These are phyloP conservation scores for Tethea ocularis DNA, from an alignment of 2,888 invertebrate species.

Conservation along the genomic window DNA sequence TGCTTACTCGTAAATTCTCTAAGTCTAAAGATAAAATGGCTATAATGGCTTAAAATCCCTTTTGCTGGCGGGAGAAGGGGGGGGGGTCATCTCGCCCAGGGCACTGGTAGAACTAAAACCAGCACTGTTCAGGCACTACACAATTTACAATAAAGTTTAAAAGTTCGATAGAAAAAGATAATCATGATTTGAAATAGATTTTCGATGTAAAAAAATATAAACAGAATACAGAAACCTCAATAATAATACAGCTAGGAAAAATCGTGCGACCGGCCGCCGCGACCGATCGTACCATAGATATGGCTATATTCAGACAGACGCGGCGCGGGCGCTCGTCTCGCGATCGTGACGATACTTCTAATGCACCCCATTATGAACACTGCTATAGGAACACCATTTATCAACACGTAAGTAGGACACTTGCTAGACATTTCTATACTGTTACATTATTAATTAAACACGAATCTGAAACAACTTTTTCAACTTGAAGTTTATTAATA, in stretches of 20 bases:
- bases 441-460: slow-evolving; percentile 7
- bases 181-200: too few species aligned
- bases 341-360: slow-evolving; percentile 65
- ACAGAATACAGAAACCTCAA: neutral
- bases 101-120: too few species aligned
- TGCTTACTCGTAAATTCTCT: too few species aligned
- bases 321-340: slow-evolving; percentile 27
- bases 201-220: neutral
- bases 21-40: too few species aligned
- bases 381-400: slow-evolving; percentile 10
- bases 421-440: neutral
- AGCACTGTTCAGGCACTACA: too few species aligned
- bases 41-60: too few species aligned
- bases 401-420: neutral
- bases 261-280: slow-evolving; percentile 27
- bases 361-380: slow-evolving; percentile 46
- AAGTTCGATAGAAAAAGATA: too few species aligned
- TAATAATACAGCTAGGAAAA: slow-evolving; percentile 15
- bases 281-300: slow-evolving; percentile 49
- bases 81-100: too few species aligned
- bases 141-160: too few species aligned
- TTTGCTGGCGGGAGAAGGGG: too few species aligned
- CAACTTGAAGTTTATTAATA: neutral
- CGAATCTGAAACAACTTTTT: neutral
- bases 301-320: slow-evolving; percentile 44